These are phyloP conservation scores for Diplodus puntazzo DNA, from an alignment of 2,797 vertebrate genomes.

Conservation along the genomic window DNA sequence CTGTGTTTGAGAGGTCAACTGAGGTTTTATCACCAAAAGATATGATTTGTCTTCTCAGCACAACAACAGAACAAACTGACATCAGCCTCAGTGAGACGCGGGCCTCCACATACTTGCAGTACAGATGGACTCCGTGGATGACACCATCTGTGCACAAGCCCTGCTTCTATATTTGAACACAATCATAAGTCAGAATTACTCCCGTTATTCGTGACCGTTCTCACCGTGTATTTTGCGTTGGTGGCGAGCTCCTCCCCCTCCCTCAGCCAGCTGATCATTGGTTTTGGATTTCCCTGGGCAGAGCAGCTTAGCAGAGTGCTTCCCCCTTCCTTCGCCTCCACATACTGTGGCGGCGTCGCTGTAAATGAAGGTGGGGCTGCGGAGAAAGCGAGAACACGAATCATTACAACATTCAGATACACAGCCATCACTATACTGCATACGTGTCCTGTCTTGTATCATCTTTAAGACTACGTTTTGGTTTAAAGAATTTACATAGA, in stretches of 20 bases:
- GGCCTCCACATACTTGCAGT: conserved; percentile 53
- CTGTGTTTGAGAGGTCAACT: neutral
- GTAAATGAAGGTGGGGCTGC: conserved; percentile 97
- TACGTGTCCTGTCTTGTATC: neutral
- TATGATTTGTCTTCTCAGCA: conserved; percentile 12
- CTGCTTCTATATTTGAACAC: conserved; percentile 60
- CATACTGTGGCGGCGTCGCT: conserved; percentile 96
- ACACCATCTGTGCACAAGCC: conserved; percentile 64
- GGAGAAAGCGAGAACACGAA: conserved; percentile 46
- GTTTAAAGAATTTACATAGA: neutral
- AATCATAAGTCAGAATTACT: conserved; percentile 49
- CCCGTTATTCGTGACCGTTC: conserved; percentile 18
- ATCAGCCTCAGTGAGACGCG: conserved; percentile 37
- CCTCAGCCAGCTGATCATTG: conserved; percentile 96
- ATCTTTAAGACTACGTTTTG: neutral
- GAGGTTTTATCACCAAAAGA: neutral
- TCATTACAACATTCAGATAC: neutral
- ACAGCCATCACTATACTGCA: neutral
- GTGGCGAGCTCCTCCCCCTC: conserved; percentile 92
- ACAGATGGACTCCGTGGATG: conserved; percentile 63
- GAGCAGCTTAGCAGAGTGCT: conserved; percentile 94
- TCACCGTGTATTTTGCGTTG: conserved; percentile 94
- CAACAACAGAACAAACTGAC: conserved; percentile 44
- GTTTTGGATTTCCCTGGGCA: conserved; percentile 98
- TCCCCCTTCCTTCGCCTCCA: conserved; percentile 97